These are phyloP conservation scores for Porites divaricata DNA, from an alignment of 92 coral and sea anemone species.

Conservation along the genomic window DNA sequence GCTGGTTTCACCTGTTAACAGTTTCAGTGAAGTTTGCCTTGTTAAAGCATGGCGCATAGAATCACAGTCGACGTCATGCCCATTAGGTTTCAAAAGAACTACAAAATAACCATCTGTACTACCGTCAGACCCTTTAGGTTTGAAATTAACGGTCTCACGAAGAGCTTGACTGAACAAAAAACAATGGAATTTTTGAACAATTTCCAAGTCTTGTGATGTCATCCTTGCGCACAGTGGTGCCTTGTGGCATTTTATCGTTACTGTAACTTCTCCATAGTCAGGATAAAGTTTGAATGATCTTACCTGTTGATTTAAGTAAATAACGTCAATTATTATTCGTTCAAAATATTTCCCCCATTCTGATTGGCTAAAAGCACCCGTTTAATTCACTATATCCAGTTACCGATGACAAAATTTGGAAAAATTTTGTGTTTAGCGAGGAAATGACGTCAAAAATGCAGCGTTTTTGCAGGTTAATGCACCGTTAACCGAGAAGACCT, in stretches of 20 bases:
- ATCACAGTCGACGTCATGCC: constrained; percentile 25
- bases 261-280: constrained; percentile 70
- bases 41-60: constrained; percentile 7
- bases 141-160: constrained; percentile 50
- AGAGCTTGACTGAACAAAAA: constrained; percentile 62
- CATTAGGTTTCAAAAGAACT: constrained; percentile 48
- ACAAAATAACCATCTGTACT: constrained; percentile 73
- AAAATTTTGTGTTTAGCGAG: too few species aligned
- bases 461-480: too few species aligned
- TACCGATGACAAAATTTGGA: too few species aligned
- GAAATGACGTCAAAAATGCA: too few species aligned
- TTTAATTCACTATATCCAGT: too few species aligned
- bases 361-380: too few species aligned
- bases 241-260: constrained; percentile 36
- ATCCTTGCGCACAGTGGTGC: neutral
- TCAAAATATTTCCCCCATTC: too few species aligned
- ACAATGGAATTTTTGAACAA: constrained; percentile 64
- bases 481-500: too few species aligned
- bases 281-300: constrained; percentile 79
- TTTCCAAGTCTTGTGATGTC: constrained; percentile 26
- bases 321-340: too few species aligned
- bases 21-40: neutral
- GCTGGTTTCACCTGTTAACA: too few species aligned
- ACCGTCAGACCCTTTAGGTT: constrained; percentile 54
- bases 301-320: constrained; percentile 28